Base-by-base conservation (phyloP, 1,140 invertebrate species). In the Pteromalus puparum region DNA sequence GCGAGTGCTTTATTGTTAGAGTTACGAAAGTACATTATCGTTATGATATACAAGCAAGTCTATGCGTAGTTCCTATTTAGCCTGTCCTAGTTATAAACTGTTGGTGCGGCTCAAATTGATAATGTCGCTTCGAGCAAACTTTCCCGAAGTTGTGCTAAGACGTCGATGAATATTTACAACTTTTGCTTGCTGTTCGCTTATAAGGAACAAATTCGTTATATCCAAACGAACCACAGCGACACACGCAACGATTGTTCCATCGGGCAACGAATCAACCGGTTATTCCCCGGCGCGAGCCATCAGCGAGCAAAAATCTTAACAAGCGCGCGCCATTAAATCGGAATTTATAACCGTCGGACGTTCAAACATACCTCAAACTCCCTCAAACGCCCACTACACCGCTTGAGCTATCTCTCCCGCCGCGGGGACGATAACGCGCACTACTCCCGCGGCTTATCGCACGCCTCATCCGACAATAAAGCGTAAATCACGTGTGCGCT, bases 341-440 rank as follows among this genome's bases (percentile, higher is more conserved):
- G 46, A 76, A 76, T 76, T 76, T 76, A 76, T 26, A 76, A 48
- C 74, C 74, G 38, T 30, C 68, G 68, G 68, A 24, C 68, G 68
- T 28, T 28, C 68, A 81, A 68, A 53, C 79, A n/a, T 5, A 34
- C 10, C 26, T 81, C 42, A 67, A 81, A 72, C 18, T 72, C 34
- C 18, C 24, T 61, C 46, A 61, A 81, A 74, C 28, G 70, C 26
- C 42, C 42, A 73, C 67, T 70, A 4, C 13, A 28, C 0, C 15
- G 15, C 34, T 12, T 26, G n/a, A 48, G 72, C 30, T 73, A 38
- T 61, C 53, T 21, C 53, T 34, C 53, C 26, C 1, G 7, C 26
- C 2, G 34, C 6, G 5, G 6, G 38, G 42, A 48, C 42, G 74
- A 76, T 76, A 76, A 53, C 34, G 28, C 18, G 53, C 3, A 61